Evolutionary conservation across 2,888 invertebrate genomes (phyloP).

Genomic region (Cryptus viduatorius): DNA sequence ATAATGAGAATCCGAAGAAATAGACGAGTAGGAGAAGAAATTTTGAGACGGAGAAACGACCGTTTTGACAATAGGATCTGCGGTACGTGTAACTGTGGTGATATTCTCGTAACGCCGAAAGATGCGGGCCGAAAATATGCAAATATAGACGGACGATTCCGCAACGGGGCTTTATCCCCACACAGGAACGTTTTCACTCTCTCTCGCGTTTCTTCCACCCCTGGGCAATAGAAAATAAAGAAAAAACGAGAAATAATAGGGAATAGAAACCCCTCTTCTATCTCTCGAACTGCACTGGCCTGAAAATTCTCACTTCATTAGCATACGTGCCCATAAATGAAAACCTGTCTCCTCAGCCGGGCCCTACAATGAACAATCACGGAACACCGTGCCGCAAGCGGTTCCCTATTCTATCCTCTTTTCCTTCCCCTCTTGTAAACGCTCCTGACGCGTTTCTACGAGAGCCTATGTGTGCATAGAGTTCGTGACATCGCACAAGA

Average conservation of each 20-base stretch:
- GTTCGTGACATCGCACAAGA: constrained; percentile 40
- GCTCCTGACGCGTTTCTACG: constrained; percentile 64
- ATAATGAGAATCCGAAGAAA: not conserved
- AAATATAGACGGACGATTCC: constrained; percentile 77
- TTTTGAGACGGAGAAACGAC: not conserved
- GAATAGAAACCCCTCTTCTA: constrained; percentile 55
- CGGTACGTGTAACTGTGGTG: not conserved
- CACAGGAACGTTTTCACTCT: constrained; percentile 68
- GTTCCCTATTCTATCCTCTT: constrained; percentile 32
- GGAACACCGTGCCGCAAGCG: constrained; percentile 60
- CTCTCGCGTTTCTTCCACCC: constrained; percentile 19
- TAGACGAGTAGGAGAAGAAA: not conserved
- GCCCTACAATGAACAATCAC: constrained; percentile 76
- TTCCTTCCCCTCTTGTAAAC: constrained; percentile 13
- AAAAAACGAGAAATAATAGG: constrained; percentile 31
- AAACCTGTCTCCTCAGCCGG: constrained; percentile 80
- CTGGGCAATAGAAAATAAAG: constrained; percentile 23
- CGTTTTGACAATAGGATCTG: constrained; percentile 64
- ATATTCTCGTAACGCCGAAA: constrained; percentile 52
- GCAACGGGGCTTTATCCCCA: constrained; percentile 72
- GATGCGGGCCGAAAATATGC: constrained; percentile 84
- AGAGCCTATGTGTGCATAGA: constrained; percentile 30
- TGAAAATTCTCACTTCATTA: constrained; percentile 74
- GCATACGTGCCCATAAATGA: constrained; percentile 81
- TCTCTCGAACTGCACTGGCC: constrained; percentile 56